Evolutionary conservation across 2,113 vertebrate genomes (phyloP).

Genomic region (Sphyrna mokarran): DNA sequence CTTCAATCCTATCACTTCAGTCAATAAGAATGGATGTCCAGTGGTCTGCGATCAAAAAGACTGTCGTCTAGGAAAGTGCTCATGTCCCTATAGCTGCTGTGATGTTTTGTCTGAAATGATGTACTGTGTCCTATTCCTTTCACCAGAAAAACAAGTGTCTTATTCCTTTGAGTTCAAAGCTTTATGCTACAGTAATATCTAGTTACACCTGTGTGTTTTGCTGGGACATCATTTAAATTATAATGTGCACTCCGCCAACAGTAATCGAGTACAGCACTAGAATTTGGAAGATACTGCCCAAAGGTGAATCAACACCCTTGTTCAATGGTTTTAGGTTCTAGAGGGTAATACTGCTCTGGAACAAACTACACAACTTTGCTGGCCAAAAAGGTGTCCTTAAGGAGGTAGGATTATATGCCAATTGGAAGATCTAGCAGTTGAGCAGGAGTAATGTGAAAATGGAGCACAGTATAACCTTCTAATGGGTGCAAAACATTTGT

Average conservation of each 20-base stretch:
- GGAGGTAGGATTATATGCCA: too few relatives aligned
- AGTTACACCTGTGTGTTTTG: not conserved
- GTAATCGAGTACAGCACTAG: too few relatives aligned
- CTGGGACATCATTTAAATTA: not conserved
- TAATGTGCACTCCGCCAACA: not conserved
- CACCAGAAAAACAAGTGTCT: too few relatives aligned
- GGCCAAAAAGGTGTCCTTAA: too few relatives aligned
- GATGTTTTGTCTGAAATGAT: too few relatives aligned
- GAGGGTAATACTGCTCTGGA: not conserved
- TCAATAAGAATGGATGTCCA: not conserved
- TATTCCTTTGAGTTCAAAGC: too few relatives aligned
- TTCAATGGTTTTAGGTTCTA: not conserved
- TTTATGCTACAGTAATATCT: not conserved
- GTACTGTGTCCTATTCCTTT: too few relatives aligned
- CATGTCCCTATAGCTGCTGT: too few relatives aligned
- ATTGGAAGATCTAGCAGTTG: too few relatives aligned
- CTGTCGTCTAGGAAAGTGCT: too few relatives aligned
- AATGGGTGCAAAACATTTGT: not conserved
- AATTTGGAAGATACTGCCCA: too few relatives aligned
- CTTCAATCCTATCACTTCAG: not conserved
- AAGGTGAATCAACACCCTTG: not conserved
- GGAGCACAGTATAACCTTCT: not conserved
- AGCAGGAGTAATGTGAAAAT: not conserved
- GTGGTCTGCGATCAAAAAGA: not conserved
- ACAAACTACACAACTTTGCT: too few relatives aligned